These are phyloP conservation scores for Sinodicranocentrus sp. DNA, from an alignment of 2,888 invertebrate species.

Conservation along the genomic window DNA sequence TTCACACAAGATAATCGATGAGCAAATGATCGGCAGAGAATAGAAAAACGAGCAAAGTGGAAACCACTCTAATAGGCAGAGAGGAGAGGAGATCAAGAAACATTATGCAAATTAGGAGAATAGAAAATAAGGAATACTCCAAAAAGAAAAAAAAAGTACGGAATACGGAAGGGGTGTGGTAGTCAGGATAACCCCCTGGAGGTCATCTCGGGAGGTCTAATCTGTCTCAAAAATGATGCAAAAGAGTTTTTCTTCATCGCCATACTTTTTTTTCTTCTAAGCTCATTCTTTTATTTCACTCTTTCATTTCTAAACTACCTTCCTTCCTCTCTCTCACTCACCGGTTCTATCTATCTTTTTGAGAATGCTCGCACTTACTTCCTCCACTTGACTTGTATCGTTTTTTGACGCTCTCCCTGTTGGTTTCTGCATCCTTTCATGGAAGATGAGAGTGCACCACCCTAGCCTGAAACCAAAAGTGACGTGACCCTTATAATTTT, in stretches of 20 bases:
- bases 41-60: not conserved
- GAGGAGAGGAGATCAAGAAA: conserved; percentile 45
- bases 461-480: conserved; percentile 67
- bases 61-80: not conserved
- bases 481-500: conserved; percentile 67
- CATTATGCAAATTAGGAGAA: conserved; percentile 70
- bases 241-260: conserved; percentile 69
- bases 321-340: not conserved
- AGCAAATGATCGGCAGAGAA: conserved; percentile 70
- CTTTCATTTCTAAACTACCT: not conserved
- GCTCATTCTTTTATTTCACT: conserved; percentile 30
- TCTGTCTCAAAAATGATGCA: conserved; percentile 74
- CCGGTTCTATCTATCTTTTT: not conserved
- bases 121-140: conserved; percentile 50
- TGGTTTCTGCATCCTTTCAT: conserved; percentile 64
- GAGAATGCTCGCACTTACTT: conserved; percentile 27
- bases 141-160: conserved; percentile 55
- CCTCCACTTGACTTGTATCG: conserved; percentile 19
- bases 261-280: conserved; percentile 16
- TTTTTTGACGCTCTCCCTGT: conserved; percentile 44
- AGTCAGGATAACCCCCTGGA: conserved; percentile 75
- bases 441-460: conserved; percentile 62
- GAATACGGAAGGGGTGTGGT: conserved; percentile 76
- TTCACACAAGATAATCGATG: conserved; percentile 73
- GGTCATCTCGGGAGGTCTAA: conserved; percentile 76